phyloP scores from a whole-genome alignment of 2,797 vertebrate genomes.

The Lophura swinhoii region DNA sequence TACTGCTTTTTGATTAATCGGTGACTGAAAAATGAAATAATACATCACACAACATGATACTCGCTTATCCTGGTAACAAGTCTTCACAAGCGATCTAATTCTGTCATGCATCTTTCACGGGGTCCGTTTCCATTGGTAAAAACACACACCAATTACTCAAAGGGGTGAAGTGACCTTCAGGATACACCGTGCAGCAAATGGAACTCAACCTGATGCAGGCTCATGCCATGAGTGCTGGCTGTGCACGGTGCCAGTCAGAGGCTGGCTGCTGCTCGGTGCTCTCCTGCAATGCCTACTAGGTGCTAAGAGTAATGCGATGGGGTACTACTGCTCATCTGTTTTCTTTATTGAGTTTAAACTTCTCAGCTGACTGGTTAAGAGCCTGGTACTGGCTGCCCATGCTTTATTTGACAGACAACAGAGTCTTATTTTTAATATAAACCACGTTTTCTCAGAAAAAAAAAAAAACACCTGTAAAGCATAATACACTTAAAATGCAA shows the following conservation, averaged over 20 bases:
- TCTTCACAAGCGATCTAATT: constrained; percentile 15
- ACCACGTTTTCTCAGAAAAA: not conserved
- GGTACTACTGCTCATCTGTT: not conserved
- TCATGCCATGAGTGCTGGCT: not conserved
- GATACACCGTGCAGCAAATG: not conserved
- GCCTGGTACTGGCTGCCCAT: not conserved
- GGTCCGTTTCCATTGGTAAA: constrained; percentile 24
- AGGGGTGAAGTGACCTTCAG: not conserved
- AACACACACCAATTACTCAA: not conserved
- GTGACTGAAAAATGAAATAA: constrained; percentile 26
- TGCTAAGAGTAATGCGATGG: not conserved
- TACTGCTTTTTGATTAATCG: constrained; percentile 27
- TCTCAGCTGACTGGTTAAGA: not conserved
- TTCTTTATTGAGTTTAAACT: not conserved
- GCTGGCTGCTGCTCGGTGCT: not conserved
- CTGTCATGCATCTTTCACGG: not conserved
- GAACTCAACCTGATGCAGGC: not conserved
- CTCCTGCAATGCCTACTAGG: not conserved
- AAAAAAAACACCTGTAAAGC: not conserved
- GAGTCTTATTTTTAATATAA: not conserved
- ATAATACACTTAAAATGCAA: not conserved
- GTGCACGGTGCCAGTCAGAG: not conserved
- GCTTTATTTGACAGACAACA: not conserved
- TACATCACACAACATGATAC: not conserved
- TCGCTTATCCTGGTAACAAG: not conserved